Evolutionary conservation across 2,797 vertebrate genomes (phyloP).

Genomic region (Saxicola maurus): DNA sequence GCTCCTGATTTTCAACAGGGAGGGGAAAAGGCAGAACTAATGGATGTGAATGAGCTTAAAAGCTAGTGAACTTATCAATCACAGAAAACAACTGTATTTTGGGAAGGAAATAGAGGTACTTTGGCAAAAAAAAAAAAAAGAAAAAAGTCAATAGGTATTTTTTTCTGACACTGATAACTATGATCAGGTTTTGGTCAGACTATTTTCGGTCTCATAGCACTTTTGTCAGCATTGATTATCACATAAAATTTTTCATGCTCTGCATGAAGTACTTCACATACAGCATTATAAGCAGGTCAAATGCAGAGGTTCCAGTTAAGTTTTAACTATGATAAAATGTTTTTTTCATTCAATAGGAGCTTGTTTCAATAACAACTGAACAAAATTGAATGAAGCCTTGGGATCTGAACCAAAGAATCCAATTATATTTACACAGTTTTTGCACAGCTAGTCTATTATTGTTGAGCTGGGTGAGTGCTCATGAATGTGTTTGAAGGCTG

Average conservation of each 20-base stretch:
- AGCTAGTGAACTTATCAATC: conserved; percentile 72
- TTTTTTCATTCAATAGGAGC: not conserved
- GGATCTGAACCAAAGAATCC: conserved; percentile 18
- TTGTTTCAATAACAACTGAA: not conserved
- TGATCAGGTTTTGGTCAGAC: not conserved
- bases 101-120: conserved; percentile 54
- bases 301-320: not conserved
- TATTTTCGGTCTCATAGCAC: not conserved
- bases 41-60: conserved; percentile 71
- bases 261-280: not conserved
- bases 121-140: conserved; percentile 32
- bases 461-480: not conserved
- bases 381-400: not conserved
- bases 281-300: not conserved
- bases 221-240: conserved; percentile 31
- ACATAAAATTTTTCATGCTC: not conserved
- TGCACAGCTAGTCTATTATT: not conserved
- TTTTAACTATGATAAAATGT: not conserved
- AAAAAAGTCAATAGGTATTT: conserved; percentile 28
- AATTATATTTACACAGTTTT: not conserved
- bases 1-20: conserved; percentile 69
- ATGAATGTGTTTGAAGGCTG: not conserved
- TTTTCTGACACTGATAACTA: conserved; percentile 53
- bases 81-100: conserved; percentile 60
- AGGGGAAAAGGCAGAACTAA: conserved; percentile 65